These are phyloP conservation scores for Agrilus cyanescens DNA, from an alignment of 2,888 invertebrate genomes.

Conservation along the genomic window DNA sequence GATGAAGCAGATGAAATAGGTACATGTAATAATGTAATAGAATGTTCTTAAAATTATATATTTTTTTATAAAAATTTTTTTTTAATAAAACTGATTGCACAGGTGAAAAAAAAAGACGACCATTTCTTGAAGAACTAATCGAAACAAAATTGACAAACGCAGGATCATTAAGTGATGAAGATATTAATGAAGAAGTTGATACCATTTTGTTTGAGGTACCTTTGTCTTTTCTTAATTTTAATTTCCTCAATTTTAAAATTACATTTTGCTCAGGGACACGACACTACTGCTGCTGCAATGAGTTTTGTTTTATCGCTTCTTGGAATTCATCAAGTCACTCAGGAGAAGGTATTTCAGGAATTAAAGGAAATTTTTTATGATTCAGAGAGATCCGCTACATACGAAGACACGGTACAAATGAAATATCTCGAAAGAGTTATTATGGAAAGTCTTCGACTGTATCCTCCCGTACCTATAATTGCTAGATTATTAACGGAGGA, in stretches of 20 bases:
- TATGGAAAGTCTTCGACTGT: conserved; percentile 68
- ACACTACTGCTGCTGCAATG: conserved; percentile 71
- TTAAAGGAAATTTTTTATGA: conserved; percentile 64
- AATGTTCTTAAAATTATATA: too few species aligned
- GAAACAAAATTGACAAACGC: conserved; percentile 61
- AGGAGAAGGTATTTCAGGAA: conserved; percentile 61
- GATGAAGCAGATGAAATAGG: conserved; percentile 63
- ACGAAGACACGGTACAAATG: conserved; percentile 75
- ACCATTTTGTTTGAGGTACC: conserved; percentile 77
- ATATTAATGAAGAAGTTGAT: conserved; percentile 74
- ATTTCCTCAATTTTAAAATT: conserved; percentile 1
- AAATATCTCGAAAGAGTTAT: conserved; percentile 72
- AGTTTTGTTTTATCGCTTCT: conserved; percentile 71
- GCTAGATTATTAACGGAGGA: conserved; percentile 62
- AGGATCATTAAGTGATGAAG: conserved; percentile 57
- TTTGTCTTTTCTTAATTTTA: neutral
- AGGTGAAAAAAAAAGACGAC: conserved; percentile 67
- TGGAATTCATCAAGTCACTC: conserved; percentile 62
- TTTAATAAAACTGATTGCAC: too few species aligned
- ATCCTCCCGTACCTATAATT: conserved; percentile 69
- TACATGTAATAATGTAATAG: conserved; percentile 33
- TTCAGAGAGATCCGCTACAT: conserved; percentile 62
- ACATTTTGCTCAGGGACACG: conserved; percentile 55
- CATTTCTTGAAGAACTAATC: conserved; percentile 77
- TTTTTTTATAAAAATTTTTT: too few species aligned